phyloP scores from a whole-genome alignment of 2,888 invertebrate genomes.

The Polylopha cassiicola region DNA sequence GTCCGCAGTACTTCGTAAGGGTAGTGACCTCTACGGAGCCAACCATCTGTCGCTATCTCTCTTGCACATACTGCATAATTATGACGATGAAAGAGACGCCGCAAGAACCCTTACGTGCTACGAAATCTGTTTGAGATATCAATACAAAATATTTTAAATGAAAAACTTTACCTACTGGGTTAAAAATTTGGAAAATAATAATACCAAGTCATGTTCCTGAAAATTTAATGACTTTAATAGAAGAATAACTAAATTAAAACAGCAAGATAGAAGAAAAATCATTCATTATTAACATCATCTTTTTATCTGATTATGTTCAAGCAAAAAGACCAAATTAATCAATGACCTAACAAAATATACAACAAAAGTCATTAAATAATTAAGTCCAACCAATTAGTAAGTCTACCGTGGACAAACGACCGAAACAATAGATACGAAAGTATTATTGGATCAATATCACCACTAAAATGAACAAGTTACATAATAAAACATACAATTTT shows the following conservation, averaged over 20 bases:
- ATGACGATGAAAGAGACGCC: too few species aligned
- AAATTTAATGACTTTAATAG: conserved; percentile 78
- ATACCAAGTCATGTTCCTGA: conserved; percentile 65
- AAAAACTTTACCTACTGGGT: neutral
- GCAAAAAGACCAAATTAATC: conserved; percentile 74
- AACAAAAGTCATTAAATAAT: conserved; percentile 78
- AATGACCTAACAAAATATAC: conserved; percentile 79
- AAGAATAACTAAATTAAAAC: conserved; percentile 78
- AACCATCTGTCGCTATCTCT: too few species aligned
- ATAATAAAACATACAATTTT: conserved; percentile 76
- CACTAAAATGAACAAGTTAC: conserved; percentile 69
- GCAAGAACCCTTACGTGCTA: too few species aligned
- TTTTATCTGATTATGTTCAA: conserved; percentile 65
- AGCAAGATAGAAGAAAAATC: conserved; percentile 74
- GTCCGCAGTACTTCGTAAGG: too few species aligned
- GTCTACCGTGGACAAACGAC: conserved; percentile 56
- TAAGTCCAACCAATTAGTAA: conserved; percentile 68
- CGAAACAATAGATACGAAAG: conserved; percentile 52
- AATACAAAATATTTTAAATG: too few species aligned
- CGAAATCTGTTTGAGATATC: too few species aligned
- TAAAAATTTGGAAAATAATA: conserved; percentile 25
- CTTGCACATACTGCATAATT: too few species aligned
- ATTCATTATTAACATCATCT: conserved; percentile 71
- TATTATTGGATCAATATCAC: conserved; percentile 57
- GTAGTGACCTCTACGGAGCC: too few species aligned